Conservation (phyloP, 1,140 invertebrate genomes). For the Drosophila neocordata region DNA sequence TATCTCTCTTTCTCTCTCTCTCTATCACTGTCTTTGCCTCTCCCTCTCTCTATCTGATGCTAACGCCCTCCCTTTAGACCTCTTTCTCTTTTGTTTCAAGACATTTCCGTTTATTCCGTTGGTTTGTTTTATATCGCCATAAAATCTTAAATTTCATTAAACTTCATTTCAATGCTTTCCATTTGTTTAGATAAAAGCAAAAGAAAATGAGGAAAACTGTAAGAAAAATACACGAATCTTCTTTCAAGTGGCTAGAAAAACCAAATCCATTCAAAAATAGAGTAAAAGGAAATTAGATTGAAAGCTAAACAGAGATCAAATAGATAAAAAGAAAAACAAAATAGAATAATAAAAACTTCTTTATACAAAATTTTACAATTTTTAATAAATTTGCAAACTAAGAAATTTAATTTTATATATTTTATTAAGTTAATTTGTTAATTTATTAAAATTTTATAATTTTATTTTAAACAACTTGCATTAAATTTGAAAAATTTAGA, state of each 20-base stretch:
- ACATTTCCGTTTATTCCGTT: constrained; percentile 3
- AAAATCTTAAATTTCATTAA: constrained; percentile 16
- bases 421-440: too few relatives aligned
- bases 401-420: too few relatives aligned
- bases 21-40: neutral
- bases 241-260: constrained; percentile 1
- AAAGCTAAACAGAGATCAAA: neutral
- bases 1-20: neutral
- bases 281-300: neutral
- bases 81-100: neutral
- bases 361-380: too few relatives aligned
- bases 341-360: neutral
- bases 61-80: neutral
- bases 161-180: neutral
- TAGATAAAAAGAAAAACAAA: neutral
- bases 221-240: neutral
- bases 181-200: constrained; percentile 2
- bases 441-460: too few relatives aligned
- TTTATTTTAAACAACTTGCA: too few relatives aligned
- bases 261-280: neutral
- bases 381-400: too few relatives aligned
- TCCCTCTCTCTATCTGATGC: neutral
- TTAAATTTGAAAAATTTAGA: too few relatives aligned
- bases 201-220: neutral
- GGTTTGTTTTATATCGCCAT: constrained; percentile 1